Evolutionary conservation across 2,888 invertebrate species (phyloP).

Genomic region (Amitus sp.): DNA sequence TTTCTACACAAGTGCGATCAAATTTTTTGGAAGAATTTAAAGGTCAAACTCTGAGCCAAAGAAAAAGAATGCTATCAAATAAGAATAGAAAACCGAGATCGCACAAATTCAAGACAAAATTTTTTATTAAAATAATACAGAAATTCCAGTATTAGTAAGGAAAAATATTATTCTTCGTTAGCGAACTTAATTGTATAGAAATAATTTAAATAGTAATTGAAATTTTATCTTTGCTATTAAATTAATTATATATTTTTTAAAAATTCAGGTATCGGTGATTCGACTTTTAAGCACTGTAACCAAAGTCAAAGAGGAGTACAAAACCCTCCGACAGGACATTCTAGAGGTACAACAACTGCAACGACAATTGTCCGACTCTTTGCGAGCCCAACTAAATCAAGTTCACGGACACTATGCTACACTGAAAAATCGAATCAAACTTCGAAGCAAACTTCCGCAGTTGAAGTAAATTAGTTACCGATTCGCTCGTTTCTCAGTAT

Average conservation of each 20-base stretch:
- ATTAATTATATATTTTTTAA: no score
- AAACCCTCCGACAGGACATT: constrained; percentile 80
- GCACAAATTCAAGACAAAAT: no score
- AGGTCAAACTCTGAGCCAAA: no score
- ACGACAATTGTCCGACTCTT: constrained; percentile 79
- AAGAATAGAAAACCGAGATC: not conserved
- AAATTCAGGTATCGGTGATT: constrained; percentile 73
- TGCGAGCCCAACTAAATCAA: constrained; percentile 76
- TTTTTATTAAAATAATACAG: no score
- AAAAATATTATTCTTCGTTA: no score
- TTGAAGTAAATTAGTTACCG: constrained; percentile 45
- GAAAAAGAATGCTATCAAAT: constrained; percentile 65
- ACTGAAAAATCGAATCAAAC: constrained; percentile 76
- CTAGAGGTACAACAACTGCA: constrained; percentile 83
- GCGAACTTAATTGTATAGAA: no score
- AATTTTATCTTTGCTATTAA: no score
- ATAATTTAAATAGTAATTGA: no score
- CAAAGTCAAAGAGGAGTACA: constrained; percentile 80
- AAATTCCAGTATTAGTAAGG: not conserved
- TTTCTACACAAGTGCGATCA: no score
- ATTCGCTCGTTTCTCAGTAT: constrained; percentile 5
- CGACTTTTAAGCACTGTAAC: constrained; percentile 80
- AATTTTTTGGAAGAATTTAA: no score
- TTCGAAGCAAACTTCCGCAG: constrained; percentile 56
- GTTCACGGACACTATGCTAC: constrained; percentile 81